Evolutionary conservation across 1,140 invertebrate species (phyloP).

Genomic region (Phenacoccus solenopsis): DNA sequence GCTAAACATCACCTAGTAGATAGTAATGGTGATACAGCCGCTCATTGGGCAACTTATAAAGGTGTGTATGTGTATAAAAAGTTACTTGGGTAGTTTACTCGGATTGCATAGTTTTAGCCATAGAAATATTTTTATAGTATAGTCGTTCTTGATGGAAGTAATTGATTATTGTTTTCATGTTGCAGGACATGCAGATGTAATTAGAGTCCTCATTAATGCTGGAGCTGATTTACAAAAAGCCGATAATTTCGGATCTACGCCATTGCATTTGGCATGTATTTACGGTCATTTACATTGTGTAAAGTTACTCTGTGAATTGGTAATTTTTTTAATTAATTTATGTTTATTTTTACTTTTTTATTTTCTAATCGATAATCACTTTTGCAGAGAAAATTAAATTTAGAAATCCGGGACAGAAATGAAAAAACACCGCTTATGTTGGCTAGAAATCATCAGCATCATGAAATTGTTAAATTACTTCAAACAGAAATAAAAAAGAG

Average conservation of each 20-base stretch:
- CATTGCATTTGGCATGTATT: slow-evolving; percentile 81
- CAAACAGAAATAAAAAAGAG: slow-evolving; percentile 65
- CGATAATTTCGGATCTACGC: slow-evolving; percentile 85
- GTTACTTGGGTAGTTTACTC: neutral
- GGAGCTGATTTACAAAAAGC: slow-evolving; percentile 75
- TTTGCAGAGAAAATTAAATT: slow-evolving; percentile 61
- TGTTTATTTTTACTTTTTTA: neutral
- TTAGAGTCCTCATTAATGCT: slow-evolving; percentile 77
- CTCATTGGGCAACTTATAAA: slow-evolving; percentile 90
- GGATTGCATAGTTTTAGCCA: neutral
- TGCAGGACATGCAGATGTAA: slow-evolving; percentile 62
- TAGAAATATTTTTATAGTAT: too few relatives aligned
- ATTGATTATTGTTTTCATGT: neutral
- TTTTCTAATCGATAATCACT: slow-evolving; percentile 17
- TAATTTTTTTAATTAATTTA: slow-evolving; percentile 33
- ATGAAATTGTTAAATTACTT: slow-evolving; percentile 65
- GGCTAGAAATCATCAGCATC: slow-evolving; percentile 72
- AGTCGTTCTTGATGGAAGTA: too few relatives aligned
- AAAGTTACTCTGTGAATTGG: slow-evolving; percentile 72
- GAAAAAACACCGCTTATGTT: slow-evolving; percentile 79
- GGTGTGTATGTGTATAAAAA: slow-evolving; percentile 34
- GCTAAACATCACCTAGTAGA: slow-evolving; percentile 71
- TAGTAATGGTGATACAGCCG: slow-evolving; percentile 80
- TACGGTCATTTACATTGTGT: slow-evolving; percentile 73
- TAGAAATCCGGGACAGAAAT: slow-evolving; percentile 77